Evolutionary conservation across 2,888 invertebrate species (phyloP).

Genomic region (Dinocampus coccinellae): DNA sequence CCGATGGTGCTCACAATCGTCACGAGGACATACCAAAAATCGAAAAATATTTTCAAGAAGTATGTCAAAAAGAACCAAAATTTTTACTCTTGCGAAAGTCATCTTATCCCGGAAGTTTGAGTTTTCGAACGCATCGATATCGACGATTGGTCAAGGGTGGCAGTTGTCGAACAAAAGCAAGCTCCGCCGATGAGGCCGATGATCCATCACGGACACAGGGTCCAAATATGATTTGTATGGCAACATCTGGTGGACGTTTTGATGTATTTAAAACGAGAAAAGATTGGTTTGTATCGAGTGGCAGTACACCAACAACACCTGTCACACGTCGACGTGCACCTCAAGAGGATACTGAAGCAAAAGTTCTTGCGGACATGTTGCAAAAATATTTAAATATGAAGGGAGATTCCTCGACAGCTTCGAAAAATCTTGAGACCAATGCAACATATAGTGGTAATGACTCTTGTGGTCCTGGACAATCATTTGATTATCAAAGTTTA

Average conservation of each 20-base stretch:
- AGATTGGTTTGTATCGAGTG: slow-evolving; percentile 74
- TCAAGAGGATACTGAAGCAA: slow-evolving; percentile 71
- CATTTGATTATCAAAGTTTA: slow-evolving; percentile 75
- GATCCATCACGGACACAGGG: slow-evolving; percentile 61
- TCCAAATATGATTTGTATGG: slow-evolving; percentile 64
- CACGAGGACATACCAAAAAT: slow-evolving; percentile 84
- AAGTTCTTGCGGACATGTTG: slow-evolving; percentile 75
- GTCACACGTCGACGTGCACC: slow-evolving; percentile 47
- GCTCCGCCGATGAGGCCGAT: slow-evolving; percentile 77
- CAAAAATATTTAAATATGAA: slow-evolving; percentile 77
- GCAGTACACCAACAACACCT: slow-evolving; percentile 63
- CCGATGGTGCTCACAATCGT: slow-evolving; percentile 82
- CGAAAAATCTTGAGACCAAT: slow-evolving; percentile 34
- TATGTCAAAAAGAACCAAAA: slow-evolving; percentile 82
- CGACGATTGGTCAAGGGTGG: slow-evolving; percentile 76
- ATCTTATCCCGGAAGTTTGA: slow-evolving; percentile 80
- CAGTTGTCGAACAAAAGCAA: slow-evolving; percentile 77
- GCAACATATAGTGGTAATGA: not conserved
- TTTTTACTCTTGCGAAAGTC: slow-evolving; percentile 87
- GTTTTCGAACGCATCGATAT: slow-evolving; percentile 72
- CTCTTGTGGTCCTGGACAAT: slow-evolving; percentile 46
- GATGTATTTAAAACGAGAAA: slow-evolving; percentile 78
- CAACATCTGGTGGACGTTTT: slow-evolving; percentile 76
- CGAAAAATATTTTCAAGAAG: slow-evolving; percentile 87
- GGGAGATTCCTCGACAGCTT: slow-evolving; percentile 42